Base-by-base conservation (phyloP, 1,140 invertebrate species). In the Rhyacophila brunnea region DNA sequence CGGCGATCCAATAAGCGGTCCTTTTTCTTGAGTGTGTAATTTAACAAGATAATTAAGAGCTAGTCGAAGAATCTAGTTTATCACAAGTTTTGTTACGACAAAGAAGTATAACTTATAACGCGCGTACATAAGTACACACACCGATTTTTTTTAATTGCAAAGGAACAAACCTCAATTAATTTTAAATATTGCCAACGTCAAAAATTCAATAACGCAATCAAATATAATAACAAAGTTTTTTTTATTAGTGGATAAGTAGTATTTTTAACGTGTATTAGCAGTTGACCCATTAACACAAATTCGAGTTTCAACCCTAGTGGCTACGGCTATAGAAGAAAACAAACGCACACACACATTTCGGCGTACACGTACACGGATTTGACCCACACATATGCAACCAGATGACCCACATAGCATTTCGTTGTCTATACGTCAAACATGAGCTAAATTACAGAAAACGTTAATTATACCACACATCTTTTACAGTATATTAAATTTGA, bases 141-240 rank as follows among this genome's bases (percentile, higher is more conserved):
- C n/a, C 38, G 11, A 13, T 40, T n/a, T 13, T n/a, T 40, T 40
- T 40, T n/a, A 5, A 13, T 7, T 35, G n/a, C 3, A 40, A 40
- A 5, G 11, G 38, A 40, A 40, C 38, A 13, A 40, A 40, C 15
- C 11, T 40, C 38, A 13, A 35, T 35, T 35, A 6, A 35, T 6
- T 35, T 35, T 35, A 6, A 40, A 40, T n/a, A 40, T 15, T 40
- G 15, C 38, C 11, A 6, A 40, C 11, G 38, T 13, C 38, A 13
- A n/a, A n/a, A 40, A 40, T 13, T 4, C 38, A 40, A n/a, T 5
- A 40, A n/a, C 11, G 38, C 11, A 3, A 40, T 13, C 11, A n/a
- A 13, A 40, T 40, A 40, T n/a, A 40, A 40, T 40, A 40, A 40
- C n/a, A 40, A n/a, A n/a, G n/a, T n/a, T n/a, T n/a, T n/a, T n/a